A percentile compares a stretch with the other conserved stretches of the same genome.
phyloP scores from a whole-genome alignment of 53 echinoderm and acorn worm species.

The Pentamera pediparva region DNA sequence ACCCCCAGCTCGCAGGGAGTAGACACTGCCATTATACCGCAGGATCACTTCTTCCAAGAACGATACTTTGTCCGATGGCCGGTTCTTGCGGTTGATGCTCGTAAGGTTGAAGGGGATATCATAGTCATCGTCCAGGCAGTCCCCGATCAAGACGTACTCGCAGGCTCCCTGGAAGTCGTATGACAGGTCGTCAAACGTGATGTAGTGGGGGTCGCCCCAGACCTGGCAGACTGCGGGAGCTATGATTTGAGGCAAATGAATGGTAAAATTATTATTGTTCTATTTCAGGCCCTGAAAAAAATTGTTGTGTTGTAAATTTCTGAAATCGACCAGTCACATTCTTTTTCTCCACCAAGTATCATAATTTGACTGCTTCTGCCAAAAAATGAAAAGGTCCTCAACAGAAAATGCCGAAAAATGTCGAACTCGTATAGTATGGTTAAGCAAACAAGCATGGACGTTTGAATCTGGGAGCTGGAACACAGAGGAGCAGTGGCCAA shows the following conservation, averaged over 20 bases:
- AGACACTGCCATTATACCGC: constrained; percentile 14
- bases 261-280: neutral
- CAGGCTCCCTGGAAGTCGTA: constrained; percentile 92
- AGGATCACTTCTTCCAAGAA: constrained; percentile 38
- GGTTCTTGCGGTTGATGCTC: constrained; percentile 59
- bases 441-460: too few relatives aligned
- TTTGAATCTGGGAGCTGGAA: too few relatives aligned
- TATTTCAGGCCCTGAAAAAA: neutral
- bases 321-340: too few relatives aligned
- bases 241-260: constrained; percentile 5
- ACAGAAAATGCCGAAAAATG: too few relatives aligned
- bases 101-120: constrained; percentile 50
- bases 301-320: too few relatives aligned
- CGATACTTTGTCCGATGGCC: constrained; percentile 58
- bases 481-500: too few relatives aligned
- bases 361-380: too few relatives aligned
- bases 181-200: constrained; percentile 59
- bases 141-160: constrained; percentile 65
- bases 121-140: neutral
- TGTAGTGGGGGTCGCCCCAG: constrained; percentile 98
- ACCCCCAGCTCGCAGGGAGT: constrained; percentile 28
- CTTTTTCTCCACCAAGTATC: too few relatives aligned
- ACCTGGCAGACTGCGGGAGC: constrained; percentile 55
- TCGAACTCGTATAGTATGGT: too few relatives aligned
- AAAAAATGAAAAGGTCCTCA: too few relatives aligned